phyloP scores from a whole-genome alignment of 2,888 invertebrate species.

The Nezara viridula region DNA sequence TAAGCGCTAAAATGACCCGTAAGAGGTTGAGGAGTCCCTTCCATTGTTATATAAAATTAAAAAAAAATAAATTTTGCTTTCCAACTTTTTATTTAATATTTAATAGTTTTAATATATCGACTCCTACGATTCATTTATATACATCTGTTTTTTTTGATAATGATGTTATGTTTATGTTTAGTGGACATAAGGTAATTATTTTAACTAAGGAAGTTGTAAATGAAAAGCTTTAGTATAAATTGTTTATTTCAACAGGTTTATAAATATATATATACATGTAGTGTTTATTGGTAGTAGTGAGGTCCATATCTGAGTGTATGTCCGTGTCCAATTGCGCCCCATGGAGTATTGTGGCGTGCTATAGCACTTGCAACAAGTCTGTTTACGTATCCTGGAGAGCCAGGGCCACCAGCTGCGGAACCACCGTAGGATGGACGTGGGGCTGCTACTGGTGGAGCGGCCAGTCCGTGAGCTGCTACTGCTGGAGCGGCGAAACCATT shows the following conservation, averaged over 20 bases:
- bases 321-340: not conserved
- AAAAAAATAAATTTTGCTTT: too few species aligned
- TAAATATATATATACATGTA: not conserved
- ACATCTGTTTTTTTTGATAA: too few species aligned
- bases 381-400: not conserved
- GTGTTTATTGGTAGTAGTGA: too few species aligned
- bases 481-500: not conserved
- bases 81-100: too few species aligned
- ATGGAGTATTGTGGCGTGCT: not conserved
- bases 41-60: too few species aligned
- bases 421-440: not conserved
- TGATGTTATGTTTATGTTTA: too few species aligned
- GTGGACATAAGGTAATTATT: too few species aligned
- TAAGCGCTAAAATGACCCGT: too few species aligned
- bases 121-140: too few species aligned
- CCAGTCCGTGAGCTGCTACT: not conserved
- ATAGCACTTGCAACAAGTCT: not conserved
- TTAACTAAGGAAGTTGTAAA: too few species aligned
- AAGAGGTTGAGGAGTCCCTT: too few species aligned
- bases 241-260: constrained; percentile 27
- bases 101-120: too few species aligned
- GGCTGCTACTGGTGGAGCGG: not conserved
- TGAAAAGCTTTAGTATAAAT: not conserved
- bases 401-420: not conserved
- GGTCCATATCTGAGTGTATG: not conserved